phyloP scores from a whole-genome alignment of 2,797 vertebrate genomes.

The Nothura maculosa region DNA sequence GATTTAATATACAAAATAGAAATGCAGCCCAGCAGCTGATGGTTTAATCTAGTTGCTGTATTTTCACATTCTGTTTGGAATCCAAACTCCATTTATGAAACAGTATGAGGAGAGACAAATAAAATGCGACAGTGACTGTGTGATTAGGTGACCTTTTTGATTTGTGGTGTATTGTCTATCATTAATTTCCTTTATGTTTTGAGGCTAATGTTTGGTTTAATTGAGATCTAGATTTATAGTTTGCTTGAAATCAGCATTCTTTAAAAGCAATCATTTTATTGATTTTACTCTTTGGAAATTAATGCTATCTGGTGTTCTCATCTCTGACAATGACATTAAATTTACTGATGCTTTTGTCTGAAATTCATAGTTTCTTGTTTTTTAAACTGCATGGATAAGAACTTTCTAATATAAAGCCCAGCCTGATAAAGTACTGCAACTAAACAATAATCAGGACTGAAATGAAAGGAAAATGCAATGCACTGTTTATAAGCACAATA shows the following conservation, averaged over 20 bases:
- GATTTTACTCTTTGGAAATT: background rate
- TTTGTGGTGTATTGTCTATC: slow-evolving; percentile 20
- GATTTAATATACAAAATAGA: background rate
- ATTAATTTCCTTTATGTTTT: slow-evolving; percentile 27
- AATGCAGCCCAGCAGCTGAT: background rate
- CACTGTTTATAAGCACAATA: background rate
- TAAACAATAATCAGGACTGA: too few relatives aligned
- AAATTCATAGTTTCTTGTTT: background rate
- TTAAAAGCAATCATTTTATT: slow-evolving; percentile 25
- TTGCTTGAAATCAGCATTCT: slow-evolving; percentile 44
- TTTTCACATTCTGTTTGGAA: background rate
- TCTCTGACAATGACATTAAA: background rate
- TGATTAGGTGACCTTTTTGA: slow-evolving; percentile 44
- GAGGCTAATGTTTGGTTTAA: slow-evolving; percentile 41
- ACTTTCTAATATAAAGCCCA: background rate
- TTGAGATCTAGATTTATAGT: slow-evolving; percentile 39
- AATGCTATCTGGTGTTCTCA: background rate
- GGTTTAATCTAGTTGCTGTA: background rate
- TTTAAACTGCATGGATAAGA: background rate
- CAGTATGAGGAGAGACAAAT: slow-evolving; percentile 2
- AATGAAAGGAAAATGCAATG: background rate
- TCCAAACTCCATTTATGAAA: slow-evolving; percentile 32
- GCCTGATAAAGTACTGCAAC: background rate
- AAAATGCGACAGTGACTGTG: slow-evolving; percentile 10
- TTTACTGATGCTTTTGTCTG: background rate